Base-by-base conservation (phyloP, 1,140 invertebrate genomes). In the Nephotettix cincticeps region DNA sequence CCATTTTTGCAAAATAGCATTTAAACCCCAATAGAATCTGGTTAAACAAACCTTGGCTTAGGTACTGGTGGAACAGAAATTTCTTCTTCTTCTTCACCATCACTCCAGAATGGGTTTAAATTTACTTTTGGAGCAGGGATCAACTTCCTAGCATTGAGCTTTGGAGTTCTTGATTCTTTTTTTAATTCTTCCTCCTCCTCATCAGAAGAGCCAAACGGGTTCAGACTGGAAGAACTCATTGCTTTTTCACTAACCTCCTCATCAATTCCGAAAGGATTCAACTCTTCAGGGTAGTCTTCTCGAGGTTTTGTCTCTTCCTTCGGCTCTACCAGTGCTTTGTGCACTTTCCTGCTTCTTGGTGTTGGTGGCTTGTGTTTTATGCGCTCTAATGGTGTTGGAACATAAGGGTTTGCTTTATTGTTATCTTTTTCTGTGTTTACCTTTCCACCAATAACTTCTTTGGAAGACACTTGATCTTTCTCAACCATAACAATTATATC, bases 221-320 rank as follows among this genome's bases (percentile, higher is more conserved):
- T 93, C 14, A 36, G 14, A 36, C 32, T 36, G 32, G 32, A 36
- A 1, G 83, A 86, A 72, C 82, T 83, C 29, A 65, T 61, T 23
- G 28, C 25, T 63, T 23, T 21, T n/a, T 63, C 40, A 29, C 70
- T 67, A 25, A 47, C 82, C n/a, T 86, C 85, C 9, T 86, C 84
- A 29, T 89, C 88, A 45, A 86, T 82, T 14, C 79, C 87, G 80
- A 93, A 94, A 1, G 93, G 93, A 85, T 95, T 95, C 63, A 94
- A 81, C 73, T 90, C 86, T 56, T 88, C 85, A 0, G 93, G 93
- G 83, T 95, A 94, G 29, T 85, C 78, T 51, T 78, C 51, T 0
- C 32, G 30, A 28, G 28, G 54, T 56, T 56, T 69, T 21, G 9
- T 56, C 21, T 6, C 21, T 21, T 54, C 11, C 45, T 69, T 56